A percentile compares a stretch with the other conserved stretches of the same genome.
Evolutionary conservation across 2,888 invertebrate genomes (phyloP).

Genomic region (Trichopoda pennipes): DNA sequence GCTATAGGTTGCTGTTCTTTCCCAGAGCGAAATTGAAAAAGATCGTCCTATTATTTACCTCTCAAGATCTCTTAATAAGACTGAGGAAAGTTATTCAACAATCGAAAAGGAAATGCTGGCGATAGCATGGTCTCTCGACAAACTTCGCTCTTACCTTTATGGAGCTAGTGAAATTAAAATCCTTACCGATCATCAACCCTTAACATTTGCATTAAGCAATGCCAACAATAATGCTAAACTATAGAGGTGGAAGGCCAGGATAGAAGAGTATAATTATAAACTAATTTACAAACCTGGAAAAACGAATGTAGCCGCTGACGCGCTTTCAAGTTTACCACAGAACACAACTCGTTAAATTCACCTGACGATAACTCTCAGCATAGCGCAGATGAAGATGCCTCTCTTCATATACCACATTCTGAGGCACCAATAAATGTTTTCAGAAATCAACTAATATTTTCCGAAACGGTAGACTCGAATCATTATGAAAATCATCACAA

Average conservation of each 20-base stretch:
- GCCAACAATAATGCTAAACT: background rate
- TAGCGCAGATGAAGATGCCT: background rate
- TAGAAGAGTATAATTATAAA: constrained; percentile 25
- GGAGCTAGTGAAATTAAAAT: background rate
- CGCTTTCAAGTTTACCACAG: constrained; percentile 22
- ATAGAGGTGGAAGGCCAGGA: background rate
- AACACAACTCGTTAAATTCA: background rate
- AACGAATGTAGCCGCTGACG: constrained; percentile 46
- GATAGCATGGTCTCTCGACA: background rate
- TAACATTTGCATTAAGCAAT: background rate
- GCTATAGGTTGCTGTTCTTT: background rate
- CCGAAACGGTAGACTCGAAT: background rate
- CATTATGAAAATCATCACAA: background rate
- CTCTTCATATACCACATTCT: background rate
- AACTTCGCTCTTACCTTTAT: background rate
- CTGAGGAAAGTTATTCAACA: background rate
- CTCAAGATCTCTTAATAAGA: background rate
- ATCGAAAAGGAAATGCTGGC: background rate
- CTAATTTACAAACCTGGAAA: constrained; percentile 55
- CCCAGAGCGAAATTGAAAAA: background rate
- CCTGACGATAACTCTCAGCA: background rate
- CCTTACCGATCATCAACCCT: too few species aligned
- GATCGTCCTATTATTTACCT: background rate
- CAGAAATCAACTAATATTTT: background rate
- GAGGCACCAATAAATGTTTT: background rate